Conservation (phyloP, 2,113 vertebrate genomes). For the Riparia riparia region DNA sequence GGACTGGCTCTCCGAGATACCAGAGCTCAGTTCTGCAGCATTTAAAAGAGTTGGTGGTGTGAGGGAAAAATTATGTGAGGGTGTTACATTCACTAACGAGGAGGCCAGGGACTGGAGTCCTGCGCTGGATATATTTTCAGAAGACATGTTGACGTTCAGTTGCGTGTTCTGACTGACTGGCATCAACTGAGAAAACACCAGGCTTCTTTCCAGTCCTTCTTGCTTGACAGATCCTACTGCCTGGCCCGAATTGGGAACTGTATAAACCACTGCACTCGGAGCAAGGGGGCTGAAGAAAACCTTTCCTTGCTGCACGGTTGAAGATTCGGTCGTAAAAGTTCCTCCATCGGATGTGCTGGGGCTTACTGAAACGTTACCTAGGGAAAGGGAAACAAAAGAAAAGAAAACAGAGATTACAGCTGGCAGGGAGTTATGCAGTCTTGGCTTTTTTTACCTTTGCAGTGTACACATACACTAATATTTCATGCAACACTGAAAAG, state of each 20-base stretch:
- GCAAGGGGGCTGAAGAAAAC: conserved; percentile 86
- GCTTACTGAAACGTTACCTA: conserved; percentile 88
- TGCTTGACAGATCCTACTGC: conserved; percentile 88
- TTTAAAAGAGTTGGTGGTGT: conserved; percentile 77
- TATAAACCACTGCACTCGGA: conserved; percentile 90
- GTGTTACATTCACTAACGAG: conserved; percentile 79
- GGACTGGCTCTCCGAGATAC: conserved; percentile 76
- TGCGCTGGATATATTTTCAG: conserved; percentile 76
- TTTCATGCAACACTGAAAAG: neutral
- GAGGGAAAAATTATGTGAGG: conserved; percentile 78
- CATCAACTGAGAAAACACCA: conserved; percentile 91
- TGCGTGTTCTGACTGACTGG: conserved; percentile 87
- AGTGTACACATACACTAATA: neutral
- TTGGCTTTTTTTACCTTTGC: neutral
- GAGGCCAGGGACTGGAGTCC: conserved; percentile 78
- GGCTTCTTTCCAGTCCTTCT: conserved; percentile 86
- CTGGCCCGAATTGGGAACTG: conserved; percentile 85
- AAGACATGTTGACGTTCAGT: conserved; percentile 81
- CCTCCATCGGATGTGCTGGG: conserved; percentile 82
- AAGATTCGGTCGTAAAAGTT: conserved; percentile 81
- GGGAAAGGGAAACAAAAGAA: neutral
- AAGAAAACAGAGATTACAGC: conserved; percentile 10
- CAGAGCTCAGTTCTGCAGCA: conserved; percentile 79
- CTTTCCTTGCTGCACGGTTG: conserved; percentile 80
- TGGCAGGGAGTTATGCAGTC: neutral